Base-by-base conservation (phyloP, 2,888 invertebrate species). In the Neoaliturus tenellus region DNA sequence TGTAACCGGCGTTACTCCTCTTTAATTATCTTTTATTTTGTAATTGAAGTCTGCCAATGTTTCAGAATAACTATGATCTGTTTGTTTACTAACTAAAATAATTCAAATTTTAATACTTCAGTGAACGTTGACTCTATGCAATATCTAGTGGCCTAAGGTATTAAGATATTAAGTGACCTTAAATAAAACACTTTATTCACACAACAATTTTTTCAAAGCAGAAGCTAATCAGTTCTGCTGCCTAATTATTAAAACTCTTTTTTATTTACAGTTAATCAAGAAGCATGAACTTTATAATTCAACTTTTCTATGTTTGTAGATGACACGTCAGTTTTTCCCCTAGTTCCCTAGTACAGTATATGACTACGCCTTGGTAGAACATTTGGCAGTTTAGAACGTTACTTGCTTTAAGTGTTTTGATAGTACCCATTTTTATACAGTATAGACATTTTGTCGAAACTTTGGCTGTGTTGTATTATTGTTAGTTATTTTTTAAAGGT, bases 321-420 rank as follows among this genome's bases (percentile, higher is more conserved):
- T 14, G 44, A 44, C 44, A 6, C 44, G 44, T 44, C 17, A 12
- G 44, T 44, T 51, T 10, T 17, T 6, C n/a, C 51, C 51, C 23
- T 23, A 23, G 51, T 23, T 31, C 25, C 62, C 62, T 28, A 14
- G 12, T 28, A n/a, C n/a, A n/a, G n/a, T 28, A 28, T 62, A 3
- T 62, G 12, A 62, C 62, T 31, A 62, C 31, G 62, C 31, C 62
- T 62, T 62, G 62, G 62, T 62, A 62, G 62, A 28, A 28, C 12
- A 14, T 28, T 62, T 62, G 62, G 62, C 31, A 62, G 20, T 10
- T 28, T 62, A 62, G 62, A 62, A 62, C 12, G 3, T 25, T 12
- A 25, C 2, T 14, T 62, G 62, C 62, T 62, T 62, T 62, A 62
- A 62, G 62, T 62, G 62, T 62, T 25, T 28, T 62, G n/a, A 62